Conservation (phyloP, 1,140 invertebrate genomes). For the Psix sp. region DNA sequence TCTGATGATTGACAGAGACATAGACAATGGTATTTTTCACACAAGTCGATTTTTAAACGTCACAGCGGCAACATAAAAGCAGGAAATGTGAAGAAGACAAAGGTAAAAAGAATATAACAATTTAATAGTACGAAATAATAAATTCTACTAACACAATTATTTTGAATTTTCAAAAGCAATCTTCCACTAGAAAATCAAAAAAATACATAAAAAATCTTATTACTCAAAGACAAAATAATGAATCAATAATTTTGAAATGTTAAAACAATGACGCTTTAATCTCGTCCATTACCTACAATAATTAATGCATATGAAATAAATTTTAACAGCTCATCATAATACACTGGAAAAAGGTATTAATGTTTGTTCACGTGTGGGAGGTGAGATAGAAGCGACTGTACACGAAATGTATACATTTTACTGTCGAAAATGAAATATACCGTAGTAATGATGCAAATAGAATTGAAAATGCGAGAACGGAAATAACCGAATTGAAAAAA, state of each 20-base stretch:
- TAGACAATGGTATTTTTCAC: conserved; percentile 46
- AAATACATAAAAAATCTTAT: no score
- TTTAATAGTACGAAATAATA: background rate
- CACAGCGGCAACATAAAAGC: conserved; percentile 41
- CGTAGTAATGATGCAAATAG: conserved; percentile 37
- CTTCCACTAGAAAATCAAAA: no score
- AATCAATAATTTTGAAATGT: no score
- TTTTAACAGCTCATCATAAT: no score
- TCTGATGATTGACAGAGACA: conserved; percentile 49
- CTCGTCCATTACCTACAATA: no score
- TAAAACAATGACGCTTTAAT: no score
- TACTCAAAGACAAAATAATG: no score
- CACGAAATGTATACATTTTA: conserved; percentile 19
- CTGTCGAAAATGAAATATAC: conserved; percentile 42
- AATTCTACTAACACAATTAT: no score
- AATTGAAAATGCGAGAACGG: conserved; percentile 38
- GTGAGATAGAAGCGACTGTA: conserved; percentile 19
- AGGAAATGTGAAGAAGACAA: conserved; percentile 17
- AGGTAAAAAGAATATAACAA: conserved; percentile 11
- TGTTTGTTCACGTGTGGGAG: conserved; percentile 2
- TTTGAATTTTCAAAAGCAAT: no score
- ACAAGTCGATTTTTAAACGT: conserved; percentile 48
- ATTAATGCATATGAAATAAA: no score
- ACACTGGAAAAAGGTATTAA: conserved; percentile 18
- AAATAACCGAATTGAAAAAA: no score